These are phyloP conservation scores for Philantomba maxwellii DNA, from an alignment of 2,113 vertebrate species.

Conservation along the genomic window DNA sequence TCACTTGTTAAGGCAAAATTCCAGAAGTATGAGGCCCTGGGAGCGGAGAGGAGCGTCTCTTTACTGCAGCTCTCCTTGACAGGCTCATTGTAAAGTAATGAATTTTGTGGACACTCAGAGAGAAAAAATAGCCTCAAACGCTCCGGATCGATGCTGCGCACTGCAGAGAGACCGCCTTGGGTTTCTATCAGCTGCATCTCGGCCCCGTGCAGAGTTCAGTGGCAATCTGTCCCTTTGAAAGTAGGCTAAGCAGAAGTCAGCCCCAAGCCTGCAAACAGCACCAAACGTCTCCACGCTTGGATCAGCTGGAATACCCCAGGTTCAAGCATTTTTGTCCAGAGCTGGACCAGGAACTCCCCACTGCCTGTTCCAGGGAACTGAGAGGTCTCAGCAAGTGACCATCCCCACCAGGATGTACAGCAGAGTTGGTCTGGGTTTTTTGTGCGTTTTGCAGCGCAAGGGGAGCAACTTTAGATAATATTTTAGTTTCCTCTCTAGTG, in stretches of 20 bases:
- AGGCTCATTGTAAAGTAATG: constrained; percentile 39
- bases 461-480: background rate
- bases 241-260: background rate
- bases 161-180: background rate
- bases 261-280: background rate
- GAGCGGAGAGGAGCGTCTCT: background rate
- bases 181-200: background rate
- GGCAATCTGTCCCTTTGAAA: background rate
- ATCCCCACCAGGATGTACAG: background rate
- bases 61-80: background rate
- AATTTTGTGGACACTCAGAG: constrained; percentile 18
- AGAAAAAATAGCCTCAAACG: constrained; percentile 18
- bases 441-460: accelerated
- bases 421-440: background rate
- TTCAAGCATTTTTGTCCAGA: background rate
- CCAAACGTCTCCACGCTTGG: background rate
- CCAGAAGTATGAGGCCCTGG: background rate
- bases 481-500: background rate
- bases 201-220: background rate
- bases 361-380: background rate
- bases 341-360: background rate
- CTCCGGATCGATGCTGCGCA: background rate
- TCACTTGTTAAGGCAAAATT: constrained; percentile 24
- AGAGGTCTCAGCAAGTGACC: background rate
- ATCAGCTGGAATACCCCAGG: background rate